Base-by-base conservation (phyloP, 2,797 vertebrate genomes). In the Rhinophrynus dorsalis region DNA sequence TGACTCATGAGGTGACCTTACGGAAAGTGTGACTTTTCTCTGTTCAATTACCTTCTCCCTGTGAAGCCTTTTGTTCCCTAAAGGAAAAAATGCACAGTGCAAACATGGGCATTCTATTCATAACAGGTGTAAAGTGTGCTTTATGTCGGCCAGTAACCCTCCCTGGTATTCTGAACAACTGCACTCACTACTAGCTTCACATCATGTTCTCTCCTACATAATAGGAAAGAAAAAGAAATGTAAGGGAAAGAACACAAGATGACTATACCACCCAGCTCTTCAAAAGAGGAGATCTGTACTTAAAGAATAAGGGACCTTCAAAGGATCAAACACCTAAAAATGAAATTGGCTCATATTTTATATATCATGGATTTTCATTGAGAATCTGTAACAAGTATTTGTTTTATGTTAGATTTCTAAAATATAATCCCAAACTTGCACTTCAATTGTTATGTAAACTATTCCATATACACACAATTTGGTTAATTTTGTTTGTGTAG, bases 21-120 rank as follows among this genome's bases (percentile, higher is more conserved):
- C 10, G 60, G 58, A 47, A 57, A 71, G 6, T 24, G 20, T 23
- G 50, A 54, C 38, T 59, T 33, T 45, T 48, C 21, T 26, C 11
- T 20, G 2, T 30, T 15, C 38, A 45, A 21, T 55, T 26, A 58
- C 47, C 48, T 18, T 40, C 42, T 47, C 29, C 40, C 50, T 50
- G 23, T 8, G 12, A 23, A 20, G 23, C 21, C 7, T 26, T 29
- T 54, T 29, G 50, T 54, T 54, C 27, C 29, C 20, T 35, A n/a
- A 5, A 10, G 33, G 33, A 24, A 57, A 57, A 21, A 48, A 9
- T 15, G 21, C 8, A 30, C 1, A 13, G 30, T 55, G 30, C n/a
- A 21, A 26, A 18, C 9, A 30, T 8, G 3, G n/a, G 12, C 37
- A 17, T 18, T 15, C 15, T 2, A 15, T 18, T 3, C n/a, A 20